Percentiles rank a stretch among this genome's conserved stretches.
Conservation (phyloP, 2,888 invertebrate genomes). For the Phaonia tiefii region DNA sequence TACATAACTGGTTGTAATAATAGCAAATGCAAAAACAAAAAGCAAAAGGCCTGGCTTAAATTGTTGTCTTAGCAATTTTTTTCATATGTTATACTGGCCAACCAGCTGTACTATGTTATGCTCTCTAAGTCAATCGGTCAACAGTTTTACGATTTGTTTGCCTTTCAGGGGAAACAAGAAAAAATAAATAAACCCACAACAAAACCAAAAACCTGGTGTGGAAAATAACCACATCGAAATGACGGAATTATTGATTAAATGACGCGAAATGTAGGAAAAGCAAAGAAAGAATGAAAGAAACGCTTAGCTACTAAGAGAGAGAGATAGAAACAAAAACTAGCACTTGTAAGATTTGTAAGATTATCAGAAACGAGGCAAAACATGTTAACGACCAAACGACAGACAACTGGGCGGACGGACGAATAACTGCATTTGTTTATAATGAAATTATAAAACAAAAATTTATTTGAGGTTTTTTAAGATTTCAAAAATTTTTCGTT, state of each 20-base stretch:
- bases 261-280: not conserved
- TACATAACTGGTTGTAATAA: constrained; percentile 16
- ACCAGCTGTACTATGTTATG: constrained; percentile 24
- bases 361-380: constrained; percentile 16
- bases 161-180: not conserved
- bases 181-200: not conserved
- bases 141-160: constrained; percentile 50
- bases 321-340: not conserved
- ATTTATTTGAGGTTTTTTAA: too few species aligned
- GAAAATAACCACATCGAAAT: not conserved
- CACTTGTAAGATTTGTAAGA: constrained; percentile 29
- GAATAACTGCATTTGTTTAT: too few species aligned
- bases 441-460: too few species aligned
- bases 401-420: too few species aligned
- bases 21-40: not conserved
- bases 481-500: too few species aligned
- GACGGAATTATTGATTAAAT: constrained; percentile 46
- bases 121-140: constrained; percentile 63
- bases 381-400: not conserved
- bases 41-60: not conserved
- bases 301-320: too few species aligned
- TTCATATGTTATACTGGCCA: constrained; percentile 11
- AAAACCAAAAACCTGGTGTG: not conserved
- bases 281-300: not conserved
- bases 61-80: not conserved